Conservation (phyloP, 2,113 vertebrate genomes). For the Mastomys coucha region DNA sequence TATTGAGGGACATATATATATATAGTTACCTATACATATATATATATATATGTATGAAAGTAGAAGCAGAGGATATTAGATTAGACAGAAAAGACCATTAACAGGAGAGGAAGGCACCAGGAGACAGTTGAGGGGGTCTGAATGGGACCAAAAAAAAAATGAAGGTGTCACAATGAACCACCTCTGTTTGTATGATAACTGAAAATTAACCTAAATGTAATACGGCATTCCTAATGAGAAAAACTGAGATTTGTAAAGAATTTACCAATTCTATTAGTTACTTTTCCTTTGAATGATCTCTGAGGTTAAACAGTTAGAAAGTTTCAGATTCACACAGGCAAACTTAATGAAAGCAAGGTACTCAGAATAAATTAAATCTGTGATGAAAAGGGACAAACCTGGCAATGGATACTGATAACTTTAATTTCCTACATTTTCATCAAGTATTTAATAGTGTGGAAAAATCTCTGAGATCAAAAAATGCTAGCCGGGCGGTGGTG, state of each 20-base stretch:
- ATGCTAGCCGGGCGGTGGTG: no score
- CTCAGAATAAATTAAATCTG: not conserved
- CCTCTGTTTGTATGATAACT: no score
- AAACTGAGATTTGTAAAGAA: not conserved
- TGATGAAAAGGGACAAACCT: not conserved
- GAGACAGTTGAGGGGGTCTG: not conserved
- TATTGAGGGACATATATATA: not conserved
- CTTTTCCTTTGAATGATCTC: not conserved
- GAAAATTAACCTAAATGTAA: not conserved
- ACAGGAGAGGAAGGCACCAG: not conserved
- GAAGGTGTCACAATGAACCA: not conserved
- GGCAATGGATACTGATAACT: not conserved
- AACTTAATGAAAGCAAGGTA: not conserved
- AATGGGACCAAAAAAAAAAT: not conserved
- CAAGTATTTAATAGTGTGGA: not conserved
- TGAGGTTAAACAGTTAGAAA: not conserved
- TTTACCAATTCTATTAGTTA: not conserved
- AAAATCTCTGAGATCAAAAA: not conserved
- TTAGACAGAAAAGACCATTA: not conserved
- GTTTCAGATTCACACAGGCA: not conserved
- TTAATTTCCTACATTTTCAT: not conserved
- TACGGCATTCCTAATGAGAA: not conserved
- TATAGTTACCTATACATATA: no score
- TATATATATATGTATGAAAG: not conserved
- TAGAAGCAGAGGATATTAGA: not conserved